Evolutionary conservation across 2,113 vertebrate genomes (phyloP), one percentile per base, ranked within the genome.

Genomic region (Cyphomyrus plagiostoma): DNA sequence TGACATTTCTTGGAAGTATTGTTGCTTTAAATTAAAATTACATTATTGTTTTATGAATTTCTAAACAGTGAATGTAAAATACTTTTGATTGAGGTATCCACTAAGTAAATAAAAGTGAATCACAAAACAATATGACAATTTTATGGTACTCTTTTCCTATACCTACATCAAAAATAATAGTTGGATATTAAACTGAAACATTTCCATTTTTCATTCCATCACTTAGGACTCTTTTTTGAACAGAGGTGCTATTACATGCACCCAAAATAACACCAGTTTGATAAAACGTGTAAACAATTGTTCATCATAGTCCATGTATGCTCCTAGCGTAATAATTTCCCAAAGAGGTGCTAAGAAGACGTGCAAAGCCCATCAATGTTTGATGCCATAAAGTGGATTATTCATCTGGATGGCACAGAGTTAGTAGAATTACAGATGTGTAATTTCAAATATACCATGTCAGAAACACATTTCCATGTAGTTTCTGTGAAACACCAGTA

Each of bases 221-320:
- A 66, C 23, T 66, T 8, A 66, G 8, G 23, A 26, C 58, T 66
- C 23, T 11, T n/a, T 11, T 58, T 92, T 91, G 87, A 90, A 91
- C 86, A 50, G 89, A 82, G 89, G 86, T 86, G 90, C 85, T 88
- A 89, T 91, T 91, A 89, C 90, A 93, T 74, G 90, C 88, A 83
- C 90, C 87, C 90, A 87, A 42, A 89, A 50, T 91, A 66, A 88
- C 87, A 83, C 53, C 74, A 88, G 58, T 88, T 84, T 84, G 56
- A 58, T 88, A 53, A 49, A 82, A 49, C 42, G 17, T 82, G 35
- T 56, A 82, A 42, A 82, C 70, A 48, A 26, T 21, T 49, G 4
- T 50, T 5, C 52, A 13, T 1, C 9, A 21, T 1, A 23, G 49
- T 6, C 42, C 66, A 77, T 82, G 35, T 35, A 56, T 74, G 74